phyloP scores from a whole-genome alignment of 2,797 vertebrate genomes.

The Ibycter americanus region DNA sequence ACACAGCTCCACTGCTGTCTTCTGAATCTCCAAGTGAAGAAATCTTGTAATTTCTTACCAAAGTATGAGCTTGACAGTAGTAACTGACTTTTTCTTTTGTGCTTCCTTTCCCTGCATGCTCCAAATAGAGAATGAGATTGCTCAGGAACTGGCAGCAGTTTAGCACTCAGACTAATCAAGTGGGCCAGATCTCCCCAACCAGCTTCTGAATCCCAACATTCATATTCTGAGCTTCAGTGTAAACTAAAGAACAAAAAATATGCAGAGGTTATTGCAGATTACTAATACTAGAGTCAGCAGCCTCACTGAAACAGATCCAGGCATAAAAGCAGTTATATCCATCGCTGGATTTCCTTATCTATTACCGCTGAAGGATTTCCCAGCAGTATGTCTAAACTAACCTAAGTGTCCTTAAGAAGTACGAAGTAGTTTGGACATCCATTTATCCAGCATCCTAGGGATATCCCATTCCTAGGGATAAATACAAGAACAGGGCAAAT shows the following conservation, averaged over 20 bases:
- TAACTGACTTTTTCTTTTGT: neutral
- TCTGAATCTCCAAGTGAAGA: neutral
- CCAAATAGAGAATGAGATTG: neutral
- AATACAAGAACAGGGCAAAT: neutral
- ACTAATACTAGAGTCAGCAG: neutral
- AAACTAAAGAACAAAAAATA: neutral
- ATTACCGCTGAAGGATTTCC: neutral
- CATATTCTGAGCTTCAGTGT: neutral
- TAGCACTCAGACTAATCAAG: neutral
- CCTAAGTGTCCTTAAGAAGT: neutral
- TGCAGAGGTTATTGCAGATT: neutral
- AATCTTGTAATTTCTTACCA: neutral
- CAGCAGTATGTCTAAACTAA: neutral
- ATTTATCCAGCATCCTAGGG: neutral
- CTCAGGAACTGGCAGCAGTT: neutral
- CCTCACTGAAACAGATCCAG: neutral
- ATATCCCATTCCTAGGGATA: neutral
- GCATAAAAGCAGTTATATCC: neutral
- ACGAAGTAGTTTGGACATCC: neutral
- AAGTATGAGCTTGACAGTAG: neutral
- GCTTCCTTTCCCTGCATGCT: neutral
- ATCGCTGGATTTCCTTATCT: neutral
- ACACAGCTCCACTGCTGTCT: neutral
- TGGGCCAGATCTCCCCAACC: accelerated
- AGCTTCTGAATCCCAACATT: neutral